These are phyloP conservation scores for Listronotus oregonensis DNA, from an alignment of 1,140 invertebrate genomes.

Conservation along the genomic window DNA sequence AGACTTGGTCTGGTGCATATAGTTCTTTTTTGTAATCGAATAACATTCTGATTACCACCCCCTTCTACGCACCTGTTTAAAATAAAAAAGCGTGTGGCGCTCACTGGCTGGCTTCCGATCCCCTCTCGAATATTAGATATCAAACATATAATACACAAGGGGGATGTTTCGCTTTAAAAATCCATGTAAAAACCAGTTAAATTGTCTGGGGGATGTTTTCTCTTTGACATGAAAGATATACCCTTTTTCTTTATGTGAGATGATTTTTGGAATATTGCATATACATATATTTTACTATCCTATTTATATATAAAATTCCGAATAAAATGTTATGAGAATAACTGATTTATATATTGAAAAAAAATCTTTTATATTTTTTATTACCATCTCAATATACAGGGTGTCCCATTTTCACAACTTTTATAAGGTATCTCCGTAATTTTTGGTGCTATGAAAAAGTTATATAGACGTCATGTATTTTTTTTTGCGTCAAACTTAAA, in stretches of 20 bases:
- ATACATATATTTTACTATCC: neutral
- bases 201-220: conserved; percentile 32
- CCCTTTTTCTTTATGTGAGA: conserved; percentile 9
- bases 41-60: neutral
- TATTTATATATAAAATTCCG: neutral
- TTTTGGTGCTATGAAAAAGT: no score
- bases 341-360: no score
- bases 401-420: no score
- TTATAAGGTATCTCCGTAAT: no score
- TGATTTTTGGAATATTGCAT: neutral
- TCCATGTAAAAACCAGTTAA: conserved; percentile 38
- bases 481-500: no score
- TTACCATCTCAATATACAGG: no score
- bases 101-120: neutral
- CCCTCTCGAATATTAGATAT: conserved; percentile 38
- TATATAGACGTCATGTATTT: no score
- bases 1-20: no score
- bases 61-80: conserved; percentile 19
- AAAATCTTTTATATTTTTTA: no score
- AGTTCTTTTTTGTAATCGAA: no score
- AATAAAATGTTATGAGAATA: no score
- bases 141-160: conserved; percentile 37
- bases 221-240: conserved; percentile 21
- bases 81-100: conserved; percentile 23
- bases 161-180: conserved; percentile 38